These are phyloP conservation scores for Brachyptera risi DNA, from an alignment of 2,888 invertebrate species.

Conservation along the genomic window DNA sequence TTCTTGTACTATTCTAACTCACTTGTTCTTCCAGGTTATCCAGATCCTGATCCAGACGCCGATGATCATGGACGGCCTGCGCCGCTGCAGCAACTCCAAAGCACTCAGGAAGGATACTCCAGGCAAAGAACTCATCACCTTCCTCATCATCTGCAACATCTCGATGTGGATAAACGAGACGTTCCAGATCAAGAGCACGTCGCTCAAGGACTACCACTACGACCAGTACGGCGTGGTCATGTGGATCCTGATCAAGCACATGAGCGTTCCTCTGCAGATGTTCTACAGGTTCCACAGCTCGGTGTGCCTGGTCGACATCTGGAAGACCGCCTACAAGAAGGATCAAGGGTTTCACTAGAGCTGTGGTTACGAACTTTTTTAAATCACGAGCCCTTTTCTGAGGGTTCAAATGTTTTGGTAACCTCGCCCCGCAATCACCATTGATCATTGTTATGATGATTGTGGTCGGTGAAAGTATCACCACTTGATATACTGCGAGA, in stretches of 20 bases:
- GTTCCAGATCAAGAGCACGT: conserved; percentile 59
- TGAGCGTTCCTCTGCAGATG: conserved; percentile 69
- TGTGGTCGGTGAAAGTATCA: no score
- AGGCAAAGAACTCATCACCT: conserved; percentile 70
- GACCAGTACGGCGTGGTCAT: conserved; percentile 64
- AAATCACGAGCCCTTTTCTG: no score
- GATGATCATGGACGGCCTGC: conserved; percentile 65
- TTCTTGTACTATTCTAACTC: no score
- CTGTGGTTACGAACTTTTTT: no score
- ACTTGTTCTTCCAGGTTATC: conserved; percentile 56
- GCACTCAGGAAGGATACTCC: conserved; percentile 62
- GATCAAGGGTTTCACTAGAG: no score
- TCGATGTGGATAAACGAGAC: conserved; percentile 74
- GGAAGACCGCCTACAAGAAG: conserved; percentile 69
- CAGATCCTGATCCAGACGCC: conserved; percentile 72
- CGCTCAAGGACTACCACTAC: conserved; percentile 45
- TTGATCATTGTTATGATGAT: no score
- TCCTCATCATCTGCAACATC: conserved; percentile 70
- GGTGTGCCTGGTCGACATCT: conserved; percentile 74
- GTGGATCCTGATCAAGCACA: conserved; percentile 70
- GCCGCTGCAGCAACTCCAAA: conserved; percentile 66
- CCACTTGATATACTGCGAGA: no score
- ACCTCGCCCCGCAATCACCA: no score
- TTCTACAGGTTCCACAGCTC: conserved; percentile 75
- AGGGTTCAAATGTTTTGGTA: no score